phyloP scores from a whole-genome alignment of 1,140 invertebrate species.

The Papilio machaon region DNA sequence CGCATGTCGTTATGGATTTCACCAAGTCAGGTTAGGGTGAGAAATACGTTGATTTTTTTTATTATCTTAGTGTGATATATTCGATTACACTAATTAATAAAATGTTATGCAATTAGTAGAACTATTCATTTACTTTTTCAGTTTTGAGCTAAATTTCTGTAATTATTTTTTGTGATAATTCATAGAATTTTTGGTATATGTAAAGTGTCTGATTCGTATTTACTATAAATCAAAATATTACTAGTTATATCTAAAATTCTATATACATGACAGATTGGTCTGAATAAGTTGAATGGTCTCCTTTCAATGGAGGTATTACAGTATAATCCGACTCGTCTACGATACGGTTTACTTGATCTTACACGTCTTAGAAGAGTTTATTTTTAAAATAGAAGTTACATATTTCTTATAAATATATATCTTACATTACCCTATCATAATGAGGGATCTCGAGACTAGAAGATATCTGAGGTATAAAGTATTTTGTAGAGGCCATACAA shows the following conservation, averaged over 20 bases:
- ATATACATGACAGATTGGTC: neutral
- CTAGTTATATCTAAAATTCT: neutral
- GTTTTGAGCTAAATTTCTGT: too few species aligned
- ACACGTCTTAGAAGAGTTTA: neutral
- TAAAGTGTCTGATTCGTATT: neutral
- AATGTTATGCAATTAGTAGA: neutral
- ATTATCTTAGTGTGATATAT: slow-evolving; percentile 9
- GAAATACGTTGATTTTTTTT: slow-evolving; percentile 7
- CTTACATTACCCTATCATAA: too few species aligned
- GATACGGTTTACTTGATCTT: neutral
- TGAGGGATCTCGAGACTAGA: too few species aligned
- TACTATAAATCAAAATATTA: neutral
- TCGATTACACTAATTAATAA: neutral
- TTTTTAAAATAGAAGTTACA: neutral
- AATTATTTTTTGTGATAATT: too few species aligned
- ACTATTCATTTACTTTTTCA: too few species aligned
- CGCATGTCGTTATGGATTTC: slow-evolving; percentile 51
- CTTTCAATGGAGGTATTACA: slow-evolving; percentile 7
- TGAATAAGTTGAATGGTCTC: neutral
- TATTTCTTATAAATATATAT: too few species aligned
- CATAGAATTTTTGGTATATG: too few species aligned
- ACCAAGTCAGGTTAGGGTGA: slow-evolving; percentile 36
- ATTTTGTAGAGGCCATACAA: too few species aligned
- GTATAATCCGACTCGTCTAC: neutral
- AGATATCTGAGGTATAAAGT: too few species aligned